phyloP scores from a whole-genome alignment of 2,113 vertebrate genomes.

The Oenanthe melanoleuca region DNA sequence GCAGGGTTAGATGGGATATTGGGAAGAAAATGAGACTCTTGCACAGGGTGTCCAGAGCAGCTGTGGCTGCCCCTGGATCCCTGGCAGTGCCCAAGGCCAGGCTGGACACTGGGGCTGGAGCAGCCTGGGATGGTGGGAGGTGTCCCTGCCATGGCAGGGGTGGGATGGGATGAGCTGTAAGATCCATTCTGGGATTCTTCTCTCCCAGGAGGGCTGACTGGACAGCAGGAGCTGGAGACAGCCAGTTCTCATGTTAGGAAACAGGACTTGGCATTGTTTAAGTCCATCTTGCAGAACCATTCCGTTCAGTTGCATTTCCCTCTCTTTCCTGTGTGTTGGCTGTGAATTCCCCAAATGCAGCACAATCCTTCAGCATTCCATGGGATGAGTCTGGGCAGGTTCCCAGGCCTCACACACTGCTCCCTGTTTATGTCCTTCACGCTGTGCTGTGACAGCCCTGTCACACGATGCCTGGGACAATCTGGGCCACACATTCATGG shows the following conservation, averaged over 20 bases:
- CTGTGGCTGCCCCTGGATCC: not conserved
- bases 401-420: not conserved
- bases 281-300: not conserved
- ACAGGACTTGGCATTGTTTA: not conserved
- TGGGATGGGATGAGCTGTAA: too few species aligned
- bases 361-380: not conserved
- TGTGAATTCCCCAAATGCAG: not conserved
- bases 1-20: not conserved
- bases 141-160: not conserved
- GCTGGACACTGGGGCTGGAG: fast-evolving
- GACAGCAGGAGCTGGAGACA: not conserved
- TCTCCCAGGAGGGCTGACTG: not conserved
- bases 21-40: not conserved
- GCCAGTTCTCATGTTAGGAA: not conserved
- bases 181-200: not conserved
- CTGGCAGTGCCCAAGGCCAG: not conserved
- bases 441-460: not conserved
- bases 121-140: not conserved
- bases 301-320: not conserved
- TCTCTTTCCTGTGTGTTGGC: not conserved
- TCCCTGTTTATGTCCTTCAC: not conserved
- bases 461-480: not conserved
- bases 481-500: not conserved
- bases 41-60: not conserved
- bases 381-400: not conserved